A percentile compares a stretch with the other conserved stretches of the same genome.
Conservation (phyloP, 2,113 vertebrate genomes). For the Rhagologus leucostigma region DNA sequence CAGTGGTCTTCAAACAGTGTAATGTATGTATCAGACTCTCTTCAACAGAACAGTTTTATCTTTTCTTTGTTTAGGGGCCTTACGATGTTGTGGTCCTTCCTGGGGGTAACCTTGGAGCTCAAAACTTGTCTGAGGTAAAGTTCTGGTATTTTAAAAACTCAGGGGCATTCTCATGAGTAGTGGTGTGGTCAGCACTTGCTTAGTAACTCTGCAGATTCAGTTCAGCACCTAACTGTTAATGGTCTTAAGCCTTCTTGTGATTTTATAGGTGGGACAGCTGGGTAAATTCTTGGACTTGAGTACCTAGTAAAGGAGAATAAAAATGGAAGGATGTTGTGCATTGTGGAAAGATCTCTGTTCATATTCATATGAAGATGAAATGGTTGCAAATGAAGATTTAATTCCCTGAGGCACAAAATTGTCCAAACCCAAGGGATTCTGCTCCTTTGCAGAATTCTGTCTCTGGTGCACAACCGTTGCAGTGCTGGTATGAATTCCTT, state of each 20-base stretch:
- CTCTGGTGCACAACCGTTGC: neutral
- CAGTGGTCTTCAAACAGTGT: neutral
- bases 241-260: neutral
- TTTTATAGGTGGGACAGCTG: neutral
- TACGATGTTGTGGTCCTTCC: constrained; percentile 93
- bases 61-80: constrained; percentile 78
- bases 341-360: neutral
- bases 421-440: neutral
- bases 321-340: neutral
- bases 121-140: constrained; percentile 91
- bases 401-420: neutral
- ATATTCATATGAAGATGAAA: neutral
- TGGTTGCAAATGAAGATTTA: neutral
- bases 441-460: neutral
- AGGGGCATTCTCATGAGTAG: neutral
- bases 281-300: neutral
- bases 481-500: neutral
- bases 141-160: neutral
- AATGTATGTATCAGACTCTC: neutral
- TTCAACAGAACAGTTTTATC: neutral
- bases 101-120: constrained; percentile 91
- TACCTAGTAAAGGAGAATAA: neutral
- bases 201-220: neutral
- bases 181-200: neutral
- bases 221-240: neutral